Conservation (phyloP, 2,888 invertebrate species). For the Rapana venosa region DNA sequence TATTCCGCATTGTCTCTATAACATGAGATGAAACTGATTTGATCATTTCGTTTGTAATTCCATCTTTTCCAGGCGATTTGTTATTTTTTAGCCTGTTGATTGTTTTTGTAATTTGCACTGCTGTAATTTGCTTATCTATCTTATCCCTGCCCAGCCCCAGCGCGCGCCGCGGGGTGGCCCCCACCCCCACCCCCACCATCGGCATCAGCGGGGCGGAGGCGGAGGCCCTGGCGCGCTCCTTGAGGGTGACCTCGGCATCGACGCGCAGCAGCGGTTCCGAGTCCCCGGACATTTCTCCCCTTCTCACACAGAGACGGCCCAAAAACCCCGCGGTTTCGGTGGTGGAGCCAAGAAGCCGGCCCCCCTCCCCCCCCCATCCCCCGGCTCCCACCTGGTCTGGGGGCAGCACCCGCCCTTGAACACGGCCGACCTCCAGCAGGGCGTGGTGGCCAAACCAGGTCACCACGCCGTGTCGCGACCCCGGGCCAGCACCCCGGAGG, state of each 20-base stretch:
- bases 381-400: conserved; percentile 45
- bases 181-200: background rate
- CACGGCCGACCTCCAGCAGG: conserved; percentile 59
- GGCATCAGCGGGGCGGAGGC: background rate
- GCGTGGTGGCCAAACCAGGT: conserved; percentile 50
- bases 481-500: conserved; percentile 53
- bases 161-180: conserved; percentile 2
- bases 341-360: conserved; percentile 51
- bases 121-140: too few species aligned
- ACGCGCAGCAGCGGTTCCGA: conserved; percentile 59
- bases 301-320: conserved; percentile 61
- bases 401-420: conserved; percentile 2
- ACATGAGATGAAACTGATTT: too few species aligned
- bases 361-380: conserved; percentile 56
- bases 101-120: too few species aligned
- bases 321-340: conserved; percentile 20
- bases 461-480: conserved; percentile 47
- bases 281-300: conserved; percentile 63
- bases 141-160: background rate
- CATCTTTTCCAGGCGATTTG: too few species aligned
- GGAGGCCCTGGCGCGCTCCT: conserved; percentile 5
- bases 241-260: conserved; percentile 45
- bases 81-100: too few species aligned
- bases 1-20: too few species aligned
- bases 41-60: too few species aligned